phyloP scores from a whole-genome alignment of 2,888 invertebrate species.

The Peribatodes rhomboidaria region DNA sequence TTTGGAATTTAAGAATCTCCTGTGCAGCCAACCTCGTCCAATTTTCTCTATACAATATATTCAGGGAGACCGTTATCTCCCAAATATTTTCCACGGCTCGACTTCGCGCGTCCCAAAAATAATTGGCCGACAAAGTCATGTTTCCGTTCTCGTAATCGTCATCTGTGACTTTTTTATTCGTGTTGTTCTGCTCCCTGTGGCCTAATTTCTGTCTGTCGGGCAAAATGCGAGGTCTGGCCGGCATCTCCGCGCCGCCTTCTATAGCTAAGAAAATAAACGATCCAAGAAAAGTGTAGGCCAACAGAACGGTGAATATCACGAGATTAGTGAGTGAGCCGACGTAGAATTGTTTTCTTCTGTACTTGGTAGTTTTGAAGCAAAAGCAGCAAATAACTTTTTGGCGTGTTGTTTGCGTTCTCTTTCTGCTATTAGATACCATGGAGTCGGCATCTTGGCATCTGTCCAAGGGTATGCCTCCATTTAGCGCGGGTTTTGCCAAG shows the following conservation, averaged over 20 bases:
- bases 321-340: slow-evolving; percentile 93
- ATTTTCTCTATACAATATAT: slow-evolving; percentile 95
- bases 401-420: slow-evolving; percentile 78
- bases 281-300: slow-evolving; percentile 92
- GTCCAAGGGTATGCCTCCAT: slow-evolving; percentile 84
- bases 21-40: slow-evolving; percentile 94
- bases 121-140: slow-evolving; percentile 77
- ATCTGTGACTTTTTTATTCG: slow-evolving; percentile 72
- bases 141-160: slow-evolving; percentile 77
- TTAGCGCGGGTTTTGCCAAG: slow-evolving; percentile 80
- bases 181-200: slow-evolving; percentile 80
- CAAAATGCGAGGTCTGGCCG: slow-evolving; percentile 80
- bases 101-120: slow-evolving; percentile 83
- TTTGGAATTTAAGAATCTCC: slow-evolving; percentile 93
- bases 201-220: slow-evolving; percentile 82
- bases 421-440: slow-evolving; percentile 82
- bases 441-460: slow-evolving; percentile 85
- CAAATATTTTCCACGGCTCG: slow-evolving; percentile 95
- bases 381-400: slow-evolving; percentile 85
- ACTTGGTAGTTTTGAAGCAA: slow-evolving; percentile 86
- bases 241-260: slow-evolving; percentile 89
- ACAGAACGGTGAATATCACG: slow-evolving; percentile 92
- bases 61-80: slow-evolving; percentile 95
- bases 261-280: slow-evolving; percentile 95
- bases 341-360: slow-evolving; percentile 87